Evolutionary conservation across 2,888 invertebrate genomes (phyloP).

Genomic region (Amphimallon solstitiale): DNA sequence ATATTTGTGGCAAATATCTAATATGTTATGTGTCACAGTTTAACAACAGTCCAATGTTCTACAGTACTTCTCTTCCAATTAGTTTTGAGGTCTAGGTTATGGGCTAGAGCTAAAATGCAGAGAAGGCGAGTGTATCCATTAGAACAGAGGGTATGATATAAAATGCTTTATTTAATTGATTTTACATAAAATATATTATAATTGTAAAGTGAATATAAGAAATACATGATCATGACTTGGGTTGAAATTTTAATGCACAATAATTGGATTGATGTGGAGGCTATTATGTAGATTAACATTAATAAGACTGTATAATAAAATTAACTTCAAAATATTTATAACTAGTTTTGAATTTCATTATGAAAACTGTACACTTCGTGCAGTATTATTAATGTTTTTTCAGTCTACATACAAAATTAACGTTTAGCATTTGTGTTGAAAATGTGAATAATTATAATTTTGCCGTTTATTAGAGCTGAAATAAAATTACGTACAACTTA

Average conservation of each 20-base stretch:
- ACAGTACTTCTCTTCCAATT: constrained; percentile 25
- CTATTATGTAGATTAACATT: not conserved
- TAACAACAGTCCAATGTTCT: constrained; percentile 27
- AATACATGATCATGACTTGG: not conserved
- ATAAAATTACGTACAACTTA: too few relatives aligned
- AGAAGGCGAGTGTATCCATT: constrained; percentile 17
- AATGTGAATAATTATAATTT: too few relatives aligned
- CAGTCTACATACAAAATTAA: too few relatives aligned
- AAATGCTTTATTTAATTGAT: constrained; percentile 5
- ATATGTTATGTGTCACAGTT: constrained; percentile 33
- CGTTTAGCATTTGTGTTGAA: too few relatives aligned
- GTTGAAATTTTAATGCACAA: not conserved
- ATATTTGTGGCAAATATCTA: constrained; percentile 19
- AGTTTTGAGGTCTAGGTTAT: constrained; percentile 28
- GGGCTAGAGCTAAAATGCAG: constrained; percentile 27
- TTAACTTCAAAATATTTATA: too few relatives aligned
- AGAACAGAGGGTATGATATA: constrained; percentile 20
- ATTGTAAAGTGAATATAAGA: too few relatives aligned
- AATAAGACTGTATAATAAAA: not conserved
- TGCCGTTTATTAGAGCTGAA: too few relatives aligned
- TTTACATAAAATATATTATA: not conserved
- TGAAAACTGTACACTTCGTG: too few relatives aligned
- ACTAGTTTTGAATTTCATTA: too few relatives aligned
- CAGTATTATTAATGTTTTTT: too few relatives aligned
- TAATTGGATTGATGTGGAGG: not conserved